A percentile compares a stretch with the other conserved stretches of the same genome.
Conservation (phyloP, 1,140 invertebrate species). For the Zelostemma sp. region DNA sequence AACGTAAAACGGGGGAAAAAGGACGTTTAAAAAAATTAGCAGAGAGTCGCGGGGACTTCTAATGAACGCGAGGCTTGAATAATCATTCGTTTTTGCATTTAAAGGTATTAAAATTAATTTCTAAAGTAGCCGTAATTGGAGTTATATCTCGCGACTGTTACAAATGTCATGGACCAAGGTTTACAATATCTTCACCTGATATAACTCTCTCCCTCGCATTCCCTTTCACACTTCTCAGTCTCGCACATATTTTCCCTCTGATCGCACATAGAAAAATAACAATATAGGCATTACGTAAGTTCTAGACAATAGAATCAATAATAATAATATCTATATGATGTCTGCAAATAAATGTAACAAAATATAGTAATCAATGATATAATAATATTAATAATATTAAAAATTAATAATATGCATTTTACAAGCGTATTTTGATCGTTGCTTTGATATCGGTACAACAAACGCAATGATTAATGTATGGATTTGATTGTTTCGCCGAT, state of each 20-base stretch:
- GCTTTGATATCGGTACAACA: slow-evolving; percentile 63
- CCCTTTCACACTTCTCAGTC: slow-evolving; percentile 19
- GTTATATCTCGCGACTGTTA: slow-evolving; percentile 47
- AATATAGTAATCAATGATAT: slow-evolving; percentile 66
- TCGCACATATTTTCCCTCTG: slow-evolving; percentile 21
- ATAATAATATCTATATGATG: slow-evolving; percentile 66
- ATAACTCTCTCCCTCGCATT: slow-evolving; percentile 21
- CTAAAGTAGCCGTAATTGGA: slow-evolving; percentile 40
- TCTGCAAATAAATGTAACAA: slow-evolving; percentile 69
- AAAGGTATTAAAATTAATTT: slow-evolving; percentile 41
- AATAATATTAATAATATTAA: slow-evolving; percentile 27
- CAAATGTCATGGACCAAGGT: slow-evolving; percentile 66
- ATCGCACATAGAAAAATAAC: slow-evolving; percentile 52
- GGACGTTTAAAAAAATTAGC: slow-evolving; percentile 8
- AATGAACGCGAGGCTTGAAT: slow-evolving; percentile 29
- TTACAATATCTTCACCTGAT: slow-evolving; percentile 47
- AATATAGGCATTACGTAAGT: slow-evolving; percentile 51
- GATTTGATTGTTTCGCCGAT: neutral
- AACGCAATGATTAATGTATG: slow-evolving; percentile 32
- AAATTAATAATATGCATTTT: slow-evolving; percentile 66
- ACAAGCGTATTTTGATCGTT: slow-evolving; percentile 72
- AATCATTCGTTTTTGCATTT: slow-evolving; percentile 36
- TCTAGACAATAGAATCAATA: slow-evolving; percentile 65
- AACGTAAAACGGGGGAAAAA: too few relatives aligned
- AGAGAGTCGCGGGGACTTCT: slow-evolving; percentile 31